Conservation (phyloP, 2,113 vertebrate species). For the Pheucticus melanocephalus region DNA sequence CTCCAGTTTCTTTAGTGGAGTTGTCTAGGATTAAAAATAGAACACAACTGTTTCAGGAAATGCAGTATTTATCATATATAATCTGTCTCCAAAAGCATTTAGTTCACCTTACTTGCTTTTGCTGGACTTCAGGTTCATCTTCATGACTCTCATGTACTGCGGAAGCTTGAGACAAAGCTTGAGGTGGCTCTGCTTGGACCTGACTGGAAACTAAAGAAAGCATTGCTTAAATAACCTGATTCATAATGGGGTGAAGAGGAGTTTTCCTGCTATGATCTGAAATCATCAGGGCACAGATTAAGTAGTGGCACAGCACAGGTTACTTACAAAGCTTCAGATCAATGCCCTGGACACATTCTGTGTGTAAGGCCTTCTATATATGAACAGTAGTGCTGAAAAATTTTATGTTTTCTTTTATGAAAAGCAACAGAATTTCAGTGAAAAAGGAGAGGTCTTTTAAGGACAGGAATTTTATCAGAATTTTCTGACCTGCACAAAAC, state of each 20-base stretch:
- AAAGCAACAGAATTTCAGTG: neutral
- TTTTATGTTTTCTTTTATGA: neutral
- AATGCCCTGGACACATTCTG: neutral
- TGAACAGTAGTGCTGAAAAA: neutral
- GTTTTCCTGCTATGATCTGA: neutral
- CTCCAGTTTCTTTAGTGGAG: neutral
- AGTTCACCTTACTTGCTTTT: constrained; percentile 58
- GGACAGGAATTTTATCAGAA: neutral
- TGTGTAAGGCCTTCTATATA: neutral
- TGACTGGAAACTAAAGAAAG: constrained; percentile 28
- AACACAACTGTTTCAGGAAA: neutral
- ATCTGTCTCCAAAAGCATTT: neutral
- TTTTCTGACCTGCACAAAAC: neutral
- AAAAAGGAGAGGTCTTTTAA: neutral
- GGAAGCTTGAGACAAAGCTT: neutral
- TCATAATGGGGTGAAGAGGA: fast-evolving
- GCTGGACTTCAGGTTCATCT: neutral
- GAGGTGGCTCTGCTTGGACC: neutral
- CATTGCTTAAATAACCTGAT: neutral
- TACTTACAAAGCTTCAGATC: neutral
- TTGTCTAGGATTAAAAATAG: neutral
- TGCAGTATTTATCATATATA: neutral
- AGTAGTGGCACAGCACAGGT: neutral
- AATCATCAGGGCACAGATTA: neutral
- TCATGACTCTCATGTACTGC: constrained; percentile 1